These are phyloP conservation scores for Ypsolopha sequella DNA, from an alignment of 2,888 invertebrate species.

Conservation along the genomic window DNA sequence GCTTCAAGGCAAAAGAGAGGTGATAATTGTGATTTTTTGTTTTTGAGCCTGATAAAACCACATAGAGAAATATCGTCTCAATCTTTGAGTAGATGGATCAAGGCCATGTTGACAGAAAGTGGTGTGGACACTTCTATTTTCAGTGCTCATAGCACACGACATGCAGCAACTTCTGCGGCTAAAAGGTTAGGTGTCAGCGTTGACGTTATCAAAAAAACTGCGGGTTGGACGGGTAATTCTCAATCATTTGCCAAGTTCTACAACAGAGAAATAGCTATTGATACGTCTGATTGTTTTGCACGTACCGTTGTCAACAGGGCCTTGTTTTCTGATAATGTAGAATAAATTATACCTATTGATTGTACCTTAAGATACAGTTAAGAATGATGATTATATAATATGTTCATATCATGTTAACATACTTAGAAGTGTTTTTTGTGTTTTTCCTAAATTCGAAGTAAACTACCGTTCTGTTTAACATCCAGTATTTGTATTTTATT, in stretches of 20 bases:
- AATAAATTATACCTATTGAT: too few species aligned
- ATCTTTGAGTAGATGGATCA: conserved; percentile 15
- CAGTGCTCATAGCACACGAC: conserved; percentile 10
- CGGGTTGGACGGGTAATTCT: conserved; percentile 13
- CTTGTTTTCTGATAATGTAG: too few species aligned
- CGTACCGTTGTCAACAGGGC: too few species aligned
- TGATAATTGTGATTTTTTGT: not conserved
- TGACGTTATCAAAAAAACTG: conserved; percentile 13
- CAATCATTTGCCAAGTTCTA: conserved; percentile 13
- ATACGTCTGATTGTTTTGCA: too few species aligned
- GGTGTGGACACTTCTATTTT: conserved; percentile 9
- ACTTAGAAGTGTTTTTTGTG: too few species aligned
- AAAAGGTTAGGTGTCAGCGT: conserved; percentile 11
- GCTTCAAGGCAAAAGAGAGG: not conserved
- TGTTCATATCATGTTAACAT: too few species aligned
- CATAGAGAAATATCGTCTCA: conserved; percentile 8
- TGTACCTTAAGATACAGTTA: too few species aligned
- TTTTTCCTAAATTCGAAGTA: too few species aligned
- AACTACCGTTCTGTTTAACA: too few species aligned
- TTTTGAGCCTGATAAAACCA: conserved; percentile 9
- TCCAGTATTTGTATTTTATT: too few species aligned
- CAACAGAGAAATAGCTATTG: too few species aligned
- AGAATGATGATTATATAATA: too few species aligned
- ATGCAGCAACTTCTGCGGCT: conserved; percentile 15
- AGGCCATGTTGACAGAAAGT: conserved; percentile 7